phyloP scores from a whole-genome alignment of 2,888 invertebrate genomes.

The Habrosyne pyritoides region DNA sequence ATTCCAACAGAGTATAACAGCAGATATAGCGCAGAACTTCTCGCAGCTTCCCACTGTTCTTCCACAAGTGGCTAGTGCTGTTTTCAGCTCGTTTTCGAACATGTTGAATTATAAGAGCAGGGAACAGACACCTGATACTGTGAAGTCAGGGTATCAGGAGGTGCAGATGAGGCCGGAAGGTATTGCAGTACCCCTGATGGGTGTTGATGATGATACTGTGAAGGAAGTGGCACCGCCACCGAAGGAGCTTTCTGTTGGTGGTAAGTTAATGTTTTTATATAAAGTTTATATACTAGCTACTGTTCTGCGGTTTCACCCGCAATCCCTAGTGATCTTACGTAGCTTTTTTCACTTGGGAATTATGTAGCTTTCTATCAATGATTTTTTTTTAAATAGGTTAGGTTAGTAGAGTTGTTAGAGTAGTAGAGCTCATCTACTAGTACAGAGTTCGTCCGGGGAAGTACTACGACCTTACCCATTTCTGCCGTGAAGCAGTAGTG shows the following conservation, averaged over 20 bases:
- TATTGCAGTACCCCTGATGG: slow-evolving; percentile 42
- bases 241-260: slow-evolving; percentile 57
- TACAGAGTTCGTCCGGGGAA: too few species aligned
- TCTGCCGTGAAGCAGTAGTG: too few species aligned
- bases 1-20: slow-evolving; percentile 65
- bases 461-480: too few species aligned
- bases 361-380: too few species aligned
- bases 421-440: too few species aligned
- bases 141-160: slow-evolving; percentile 38
- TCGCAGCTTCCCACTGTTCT: slow-evolving; percentile 84
- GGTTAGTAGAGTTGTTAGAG: too few species aligned
- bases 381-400: too few species aligned
- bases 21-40: slow-evolving; percentile 80
- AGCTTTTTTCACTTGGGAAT: too few species aligned
- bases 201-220: slow-evolving; percentile 47
- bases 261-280: too few species aligned
- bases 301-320: too few species aligned
- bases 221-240: slow-evolving; percentile 66
- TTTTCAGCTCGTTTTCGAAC: slow-evolving; percentile 85
- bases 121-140: slow-evolving; percentile 62
- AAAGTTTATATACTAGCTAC: too few species aligned
- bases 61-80: slow-evolving; percentile 85
- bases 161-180: slow-evolving; percentile 32
- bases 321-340: too few species aligned
- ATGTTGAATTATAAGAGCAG: slow-evolving; percentile 72